phyloP scores from a whole-genome alignment of 2,113 vertebrate genomes.

The Rhinolophus ferrumequinum region DNA sequence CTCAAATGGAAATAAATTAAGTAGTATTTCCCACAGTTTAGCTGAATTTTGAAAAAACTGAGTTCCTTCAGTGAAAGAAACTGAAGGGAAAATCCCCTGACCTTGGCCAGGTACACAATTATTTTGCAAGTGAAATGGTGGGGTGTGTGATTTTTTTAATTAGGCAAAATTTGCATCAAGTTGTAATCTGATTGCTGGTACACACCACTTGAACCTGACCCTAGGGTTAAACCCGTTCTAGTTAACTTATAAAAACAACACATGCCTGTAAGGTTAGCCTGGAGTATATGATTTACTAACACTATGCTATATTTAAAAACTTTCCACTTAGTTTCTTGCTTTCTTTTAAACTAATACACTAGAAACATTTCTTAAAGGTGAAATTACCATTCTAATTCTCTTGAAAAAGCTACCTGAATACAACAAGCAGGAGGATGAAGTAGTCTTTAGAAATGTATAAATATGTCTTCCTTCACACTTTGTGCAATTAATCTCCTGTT shows the following conservation, averaged over 20 bases:
- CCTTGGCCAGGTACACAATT: constrained; percentile 84
- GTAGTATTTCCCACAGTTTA: constrained; percentile 25
- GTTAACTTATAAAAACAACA: constrained; percentile 85
- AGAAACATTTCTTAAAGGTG: constrained; percentile 1
- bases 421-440: not conserved
- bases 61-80: not conserved
- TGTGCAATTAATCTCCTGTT: not conserved
- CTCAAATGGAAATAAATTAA: constrained; percentile 35
- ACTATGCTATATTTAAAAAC: constrained; percentile 73
- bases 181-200: constrained; percentile 73
- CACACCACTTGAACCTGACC: constrained; percentile 70
- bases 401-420: not conserved
- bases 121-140: constrained; percentile 80
- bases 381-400: not conserved
- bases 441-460: not conserved
- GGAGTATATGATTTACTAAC: constrained; percentile 87
- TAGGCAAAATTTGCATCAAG: constrained; percentile 77
- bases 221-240: constrained; percentile 76
- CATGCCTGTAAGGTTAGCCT: constrained; percentile 74
- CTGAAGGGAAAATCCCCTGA: constrained; percentile 69
- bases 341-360: constrained; percentile 71
- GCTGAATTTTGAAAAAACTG: not conserved
- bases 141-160: constrained; percentile 80
- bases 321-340: constrained; percentile 74
- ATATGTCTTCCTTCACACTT: not conserved